Percentiles rank a stretch among this genome's conserved stretches.
phyloP scores from a whole-genome alignment of 2,113 vertebrate species.

The sheep (Ovis aries) region ARS-UI_Ramb_v3.0 NC_056054.1:144382501-144383000 shows the following conservation, averaged over 20 bases:
- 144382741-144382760: rapidly evolving
- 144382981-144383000: background rate
- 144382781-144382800: background rate
- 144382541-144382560: background rate
- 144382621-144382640: background rate
- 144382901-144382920: background rate
- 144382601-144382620: background rate
- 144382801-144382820: background rate
- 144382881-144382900: background rate
- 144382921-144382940: background rate
- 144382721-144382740: background rate
- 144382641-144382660: background rate
- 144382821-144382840: background rate
- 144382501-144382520: background rate
- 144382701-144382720: background rate
- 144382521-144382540: background rate
- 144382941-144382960: background rate
- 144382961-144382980: background rate
- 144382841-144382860: background rate
- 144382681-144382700: background rate
- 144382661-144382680: background rate
- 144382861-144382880: background rate
- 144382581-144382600: background rate
- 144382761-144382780: background rate
- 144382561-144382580: background rate